Percentiles rank a stretch among this genome's conserved stretches.
Evolutionary conservation across 2,797 vertebrate genomes (phyloP).

Genomic region (Sitta carolinensis): DNA sequence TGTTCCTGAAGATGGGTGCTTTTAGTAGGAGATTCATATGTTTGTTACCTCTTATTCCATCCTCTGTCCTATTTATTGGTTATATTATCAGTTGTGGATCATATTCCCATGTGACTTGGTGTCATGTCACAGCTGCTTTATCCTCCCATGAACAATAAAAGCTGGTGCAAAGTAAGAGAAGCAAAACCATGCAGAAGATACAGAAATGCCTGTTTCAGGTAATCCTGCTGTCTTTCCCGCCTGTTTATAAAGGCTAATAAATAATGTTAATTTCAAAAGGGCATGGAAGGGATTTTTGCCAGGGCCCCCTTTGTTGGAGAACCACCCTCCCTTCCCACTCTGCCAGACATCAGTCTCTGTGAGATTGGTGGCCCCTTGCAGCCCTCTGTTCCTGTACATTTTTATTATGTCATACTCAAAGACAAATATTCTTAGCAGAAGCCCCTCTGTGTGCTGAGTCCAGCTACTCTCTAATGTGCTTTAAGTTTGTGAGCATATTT

Average conservation of each 20-base stretch:
- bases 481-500: conserved; percentile 53
- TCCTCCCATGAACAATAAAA: neutral
- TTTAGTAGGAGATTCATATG: neutral
- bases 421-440: conserved; percentile 34
- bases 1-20: neutral
- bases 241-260: neutral
- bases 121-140: neutral
- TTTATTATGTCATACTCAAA: conserved; percentile 22
- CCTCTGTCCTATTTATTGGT: neutral
- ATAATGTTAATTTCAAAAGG: neutral
- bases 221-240: neutral
- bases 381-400: neutral
- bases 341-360: neutral
- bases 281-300: neutral
- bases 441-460: conserved; percentile 5
- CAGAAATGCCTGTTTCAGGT: conserved; percentile 6
- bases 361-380: neutral
- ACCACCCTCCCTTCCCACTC: neutral
- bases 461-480: conserved; percentile 42
- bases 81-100: neutral
- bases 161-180: neutral
- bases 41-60: neutral
- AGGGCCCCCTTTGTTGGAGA: neutral
- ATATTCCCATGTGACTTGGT: neutral
- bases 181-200: neutral